Conservation (phyloP, 2,797 vertebrate species). For the Propithecus perrieri region DNA sequence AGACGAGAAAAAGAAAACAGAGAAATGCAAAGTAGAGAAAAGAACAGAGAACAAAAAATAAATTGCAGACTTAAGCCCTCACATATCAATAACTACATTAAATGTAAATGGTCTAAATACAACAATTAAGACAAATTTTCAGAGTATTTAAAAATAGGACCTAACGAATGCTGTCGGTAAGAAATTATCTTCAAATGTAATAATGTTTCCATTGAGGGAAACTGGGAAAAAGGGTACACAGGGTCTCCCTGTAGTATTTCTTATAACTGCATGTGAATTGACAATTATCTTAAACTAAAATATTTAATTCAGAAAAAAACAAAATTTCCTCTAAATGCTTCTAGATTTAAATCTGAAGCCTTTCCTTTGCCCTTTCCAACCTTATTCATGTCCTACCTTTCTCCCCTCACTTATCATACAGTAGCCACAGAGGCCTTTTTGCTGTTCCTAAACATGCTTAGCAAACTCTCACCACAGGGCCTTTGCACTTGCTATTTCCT, state of each 20-base stretch:
- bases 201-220: not conserved
- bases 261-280: not conserved
- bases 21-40: not conserved
- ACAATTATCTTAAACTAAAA: not conserved
- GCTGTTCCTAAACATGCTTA: not conserved
- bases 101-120: conserved; percentile 6
- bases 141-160: not conserved
- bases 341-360: not conserved
- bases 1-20: not conserved
- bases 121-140: not conserved
- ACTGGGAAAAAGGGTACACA: not conserved
- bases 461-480: not conserved
- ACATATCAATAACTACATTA: not conserved
- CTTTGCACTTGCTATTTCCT: not conserved
- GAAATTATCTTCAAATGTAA: not conserved
- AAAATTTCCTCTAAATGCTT: not conserved
- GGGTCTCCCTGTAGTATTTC: not conserved
- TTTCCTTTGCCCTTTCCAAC: not conserved
- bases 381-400: not conserved
- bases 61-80: not conserved
- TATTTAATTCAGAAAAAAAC: not conserved
- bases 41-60: not conserved
- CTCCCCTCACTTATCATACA: not conserved
- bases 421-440: not conserved
- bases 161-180: not conserved